Evolutionary conservation across 2,888 invertebrate genomes (phyloP).

Genomic region (Endotricha flammealis): DNA sequence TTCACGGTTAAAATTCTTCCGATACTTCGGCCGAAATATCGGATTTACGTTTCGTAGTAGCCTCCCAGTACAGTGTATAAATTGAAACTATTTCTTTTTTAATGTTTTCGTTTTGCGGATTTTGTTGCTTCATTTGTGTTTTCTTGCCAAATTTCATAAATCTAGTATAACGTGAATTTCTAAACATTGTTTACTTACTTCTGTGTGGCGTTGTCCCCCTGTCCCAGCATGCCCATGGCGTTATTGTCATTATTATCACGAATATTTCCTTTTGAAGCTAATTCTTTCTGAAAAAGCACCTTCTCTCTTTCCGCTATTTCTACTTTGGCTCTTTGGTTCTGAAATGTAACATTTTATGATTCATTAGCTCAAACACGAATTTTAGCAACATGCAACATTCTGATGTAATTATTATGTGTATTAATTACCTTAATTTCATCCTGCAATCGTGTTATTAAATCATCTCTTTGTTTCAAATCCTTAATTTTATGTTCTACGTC

Average conservation of each 20-base stretch:
- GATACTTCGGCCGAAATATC: too few species aligned
- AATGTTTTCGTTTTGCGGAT: too few species aligned
- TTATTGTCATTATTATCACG: slow-evolving; percentile 66
- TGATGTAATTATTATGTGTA: slow-evolving; percentile 5
- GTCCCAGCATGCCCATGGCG: slow-evolving; percentile 47
- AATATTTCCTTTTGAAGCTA: slow-evolving; percentile 37
- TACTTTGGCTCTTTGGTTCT: slow-evolving; percentile 58
- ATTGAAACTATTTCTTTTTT: too few species aligned
- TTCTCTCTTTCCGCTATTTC: slow-evolving; percentile 65
- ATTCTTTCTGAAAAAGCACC: slow-evolving; percentile 52
- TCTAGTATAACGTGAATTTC: too few species aligned
- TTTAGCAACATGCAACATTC: slow-evolving; percentile 1
- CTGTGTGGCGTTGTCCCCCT: slow-evolving; percentile 46
- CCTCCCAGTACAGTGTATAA: too few species aligned
- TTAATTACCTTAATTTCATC: slow-evolving; percentile 59
- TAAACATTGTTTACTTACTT: slow-evolving; percentile 53
- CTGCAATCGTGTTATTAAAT: slow-evolving; percentile 52
- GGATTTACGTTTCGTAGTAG: too few species aligned
- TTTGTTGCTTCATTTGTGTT: too few species aligned
- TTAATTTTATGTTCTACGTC: slow-evolving; percentile 60
- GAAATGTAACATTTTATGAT: slow-evolving; percentile 22
- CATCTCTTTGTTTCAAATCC: slow-evolving; percentile 59
- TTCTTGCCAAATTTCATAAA: too few species aligned
- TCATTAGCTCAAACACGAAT: slow-evolving; percentile 4
- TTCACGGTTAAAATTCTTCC: too few species aligned